phyloP scores from a whole-genome alignment of 1,140 invertebrate species.

The Diachasma alloeum region DNA sequence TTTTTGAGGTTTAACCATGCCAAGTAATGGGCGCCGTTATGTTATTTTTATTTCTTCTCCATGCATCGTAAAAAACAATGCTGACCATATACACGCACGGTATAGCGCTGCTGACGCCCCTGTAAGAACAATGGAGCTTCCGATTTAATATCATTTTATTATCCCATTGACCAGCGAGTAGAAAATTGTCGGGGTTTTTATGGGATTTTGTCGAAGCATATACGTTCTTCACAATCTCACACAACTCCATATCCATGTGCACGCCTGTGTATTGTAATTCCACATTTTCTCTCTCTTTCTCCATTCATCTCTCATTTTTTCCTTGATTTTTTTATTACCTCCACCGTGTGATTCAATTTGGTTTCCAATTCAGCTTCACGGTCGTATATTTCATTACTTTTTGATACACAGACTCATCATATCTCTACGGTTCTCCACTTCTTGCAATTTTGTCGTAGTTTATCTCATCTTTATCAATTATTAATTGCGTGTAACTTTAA shows the following conservation, averaged over 20 bases:
- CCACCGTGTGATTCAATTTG: not conserved
- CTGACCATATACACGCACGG: not conserved
- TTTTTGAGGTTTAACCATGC: not conserved
- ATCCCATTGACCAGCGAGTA: not conserved
- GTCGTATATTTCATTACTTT: not conserved
- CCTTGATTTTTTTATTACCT: not conserved
- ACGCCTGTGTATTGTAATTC: not conserved
- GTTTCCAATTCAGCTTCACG: not conserved
- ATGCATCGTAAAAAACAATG: not conserved
- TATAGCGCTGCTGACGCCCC: not conserved
- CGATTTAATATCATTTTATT: slow-evolving; percentile 23
- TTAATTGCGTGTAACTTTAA: too few relatives aligned
- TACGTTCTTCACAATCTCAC: not conserved
- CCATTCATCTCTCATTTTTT: not conserved
- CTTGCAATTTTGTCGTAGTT: too few relatives aligned
- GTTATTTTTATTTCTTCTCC: not conserved
- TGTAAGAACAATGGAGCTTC: slow-evolving; percentile 9
- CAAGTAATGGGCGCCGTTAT: not conserved
- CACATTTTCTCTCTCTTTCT: too few relatives aligned
- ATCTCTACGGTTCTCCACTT: not conserved
- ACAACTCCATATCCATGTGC: not conserved
- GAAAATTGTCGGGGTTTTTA: slow-evolving; percentile 11
- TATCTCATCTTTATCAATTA: too few relatives aligned
- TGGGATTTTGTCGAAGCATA: not conserved
- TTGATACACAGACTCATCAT: not conserved